A percentile compares a stretch with the other conserved stretches of the same genome.
phyloP scores from a whole-genome alignment of 2,888 invertebrate genomes.

The Acleris sparsana region DNA sequence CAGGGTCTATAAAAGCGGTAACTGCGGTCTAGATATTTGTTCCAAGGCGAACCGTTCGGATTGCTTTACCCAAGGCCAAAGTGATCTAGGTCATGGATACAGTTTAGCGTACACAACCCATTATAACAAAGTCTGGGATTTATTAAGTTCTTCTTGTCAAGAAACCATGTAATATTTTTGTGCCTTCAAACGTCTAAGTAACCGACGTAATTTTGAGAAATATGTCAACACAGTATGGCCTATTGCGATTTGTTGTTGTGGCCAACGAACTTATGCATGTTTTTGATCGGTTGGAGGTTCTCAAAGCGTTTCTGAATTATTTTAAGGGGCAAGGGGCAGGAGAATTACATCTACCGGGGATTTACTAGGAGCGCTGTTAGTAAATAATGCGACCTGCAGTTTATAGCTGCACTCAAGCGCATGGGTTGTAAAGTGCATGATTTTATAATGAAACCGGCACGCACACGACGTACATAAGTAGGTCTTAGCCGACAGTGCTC shows the following conservation, averaged over 20 bases:
- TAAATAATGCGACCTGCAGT: not conserved
- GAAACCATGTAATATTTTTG: not conserved
- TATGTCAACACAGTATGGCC: no score
- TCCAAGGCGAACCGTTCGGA: not conserved
- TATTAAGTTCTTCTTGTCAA: not conserved
- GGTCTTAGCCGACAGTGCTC: not conserved
- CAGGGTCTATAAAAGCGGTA: conserved; percentile 3
- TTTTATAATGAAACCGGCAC: not conserved
- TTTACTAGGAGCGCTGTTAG: not conserved
- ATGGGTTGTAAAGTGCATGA: not conserved
- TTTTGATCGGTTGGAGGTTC: no score
- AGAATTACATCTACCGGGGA: no score
- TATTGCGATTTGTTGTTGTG: no score
- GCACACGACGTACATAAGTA: not conserved
- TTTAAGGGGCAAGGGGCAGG: no score
- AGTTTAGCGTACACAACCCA: not conserved
- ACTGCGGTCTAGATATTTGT: conserved; percentile 2
- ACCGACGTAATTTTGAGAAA: no score
- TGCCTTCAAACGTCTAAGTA: no score
- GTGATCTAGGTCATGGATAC: conserved; percentile 7
- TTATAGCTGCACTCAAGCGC: conserved; percentile 10
- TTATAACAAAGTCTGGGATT: not conserved
- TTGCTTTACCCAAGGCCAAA: conserved; percentile 3
- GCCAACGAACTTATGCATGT: no score
- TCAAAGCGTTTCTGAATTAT: no score